Evolutionary conservation across 1,140 invertebrate species (phyloP).

Genomic region (Caenorhabditis briggsae): DNA sequence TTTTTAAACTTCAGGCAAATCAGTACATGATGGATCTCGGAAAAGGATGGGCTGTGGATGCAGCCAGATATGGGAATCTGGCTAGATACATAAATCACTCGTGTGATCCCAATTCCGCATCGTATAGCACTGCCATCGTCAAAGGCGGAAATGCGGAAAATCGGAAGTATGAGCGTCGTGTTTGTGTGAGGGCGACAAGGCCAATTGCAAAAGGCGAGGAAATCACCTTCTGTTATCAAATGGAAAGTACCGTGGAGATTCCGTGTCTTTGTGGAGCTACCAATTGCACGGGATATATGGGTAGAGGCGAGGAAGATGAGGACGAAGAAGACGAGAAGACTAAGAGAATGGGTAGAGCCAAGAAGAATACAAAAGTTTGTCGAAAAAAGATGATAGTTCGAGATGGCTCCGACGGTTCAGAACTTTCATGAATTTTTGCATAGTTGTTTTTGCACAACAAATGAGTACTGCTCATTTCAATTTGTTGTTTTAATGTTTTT

Average conservation of each 20-base stretch:
- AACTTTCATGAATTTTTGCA: no score
- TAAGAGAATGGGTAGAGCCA: no score
- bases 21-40: constrained; percentile 4
- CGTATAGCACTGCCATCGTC: not conserved
- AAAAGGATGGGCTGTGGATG: not conserved
- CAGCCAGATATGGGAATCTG: not conserved
- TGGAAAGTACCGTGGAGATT: not conserved
- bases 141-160: not conserved
- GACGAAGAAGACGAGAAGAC: no score
- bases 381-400: no score
- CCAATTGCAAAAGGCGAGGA: not conserved
- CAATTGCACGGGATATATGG: constrained; percentile 2
- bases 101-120: not conserved
- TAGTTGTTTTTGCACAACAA: no score
- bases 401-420: no score
- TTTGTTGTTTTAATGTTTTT: no score
- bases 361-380: no score
- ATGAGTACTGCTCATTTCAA: no score
- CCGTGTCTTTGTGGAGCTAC: not conserved
- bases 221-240: not conserved
- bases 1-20: not conserved
- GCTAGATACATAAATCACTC: constrained; percentile 19
- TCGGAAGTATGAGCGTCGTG: not conserved
- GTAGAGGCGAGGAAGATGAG: not conserved
- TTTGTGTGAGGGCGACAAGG: not conserved